Percentiles rank a stretch among this genome's conserved stretches.
phyloP scores from a whole-genome alignment of 2,113 vertebrate species.

The Microcebus jonahi region DNA sequence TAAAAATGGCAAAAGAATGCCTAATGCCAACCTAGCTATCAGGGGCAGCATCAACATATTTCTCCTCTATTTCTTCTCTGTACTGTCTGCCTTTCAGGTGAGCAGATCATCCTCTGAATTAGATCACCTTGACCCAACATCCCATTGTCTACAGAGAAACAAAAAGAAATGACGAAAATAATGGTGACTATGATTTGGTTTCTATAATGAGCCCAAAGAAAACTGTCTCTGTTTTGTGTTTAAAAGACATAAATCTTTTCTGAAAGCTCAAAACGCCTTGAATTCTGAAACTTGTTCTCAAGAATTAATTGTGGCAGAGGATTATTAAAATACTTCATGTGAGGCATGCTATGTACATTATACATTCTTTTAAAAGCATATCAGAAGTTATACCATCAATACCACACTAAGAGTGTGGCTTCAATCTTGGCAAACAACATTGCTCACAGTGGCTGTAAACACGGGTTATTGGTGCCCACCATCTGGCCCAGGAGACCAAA shows the following conservation, averaged over 20 bases:
- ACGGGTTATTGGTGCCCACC: background rate
- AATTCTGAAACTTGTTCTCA: background rate
- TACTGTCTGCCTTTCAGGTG: background rate
- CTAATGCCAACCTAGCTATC: background rate
- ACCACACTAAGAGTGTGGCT: background rate
- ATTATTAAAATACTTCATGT: conserved; percentile 24
- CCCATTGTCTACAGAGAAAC: conserved; percentile 21
- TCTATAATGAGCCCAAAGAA: conserved; percentile 54
- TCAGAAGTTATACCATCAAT: background rate
- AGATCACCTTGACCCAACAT: conserved; percentile 8
- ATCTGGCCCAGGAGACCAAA: background rate
- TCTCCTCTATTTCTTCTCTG: background rate
- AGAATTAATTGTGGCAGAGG: background rate
- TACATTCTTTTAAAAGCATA: conserved; percentile 2
- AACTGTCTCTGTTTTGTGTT: conserved; percentile 21
- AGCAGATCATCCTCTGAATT: conserved; percentile 23
- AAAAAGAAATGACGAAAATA: conserved; percentile 48
- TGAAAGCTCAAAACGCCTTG: conserved; percentile 33
- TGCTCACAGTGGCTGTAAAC: background rate
- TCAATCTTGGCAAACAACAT: background rate
- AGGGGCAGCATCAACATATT: background rate
- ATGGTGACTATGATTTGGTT: background rate
- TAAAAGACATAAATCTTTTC: conserved; percentile 44
- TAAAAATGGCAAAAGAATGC: conserved; percentile 41
- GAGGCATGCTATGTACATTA: background rate